Percentiles rank a stretch among this genome's conserved stretches.
Evolutionary conservation across 2,797 vertebrate genomes (phyloP).

Genomic region (Channallabes apus): DNA sequence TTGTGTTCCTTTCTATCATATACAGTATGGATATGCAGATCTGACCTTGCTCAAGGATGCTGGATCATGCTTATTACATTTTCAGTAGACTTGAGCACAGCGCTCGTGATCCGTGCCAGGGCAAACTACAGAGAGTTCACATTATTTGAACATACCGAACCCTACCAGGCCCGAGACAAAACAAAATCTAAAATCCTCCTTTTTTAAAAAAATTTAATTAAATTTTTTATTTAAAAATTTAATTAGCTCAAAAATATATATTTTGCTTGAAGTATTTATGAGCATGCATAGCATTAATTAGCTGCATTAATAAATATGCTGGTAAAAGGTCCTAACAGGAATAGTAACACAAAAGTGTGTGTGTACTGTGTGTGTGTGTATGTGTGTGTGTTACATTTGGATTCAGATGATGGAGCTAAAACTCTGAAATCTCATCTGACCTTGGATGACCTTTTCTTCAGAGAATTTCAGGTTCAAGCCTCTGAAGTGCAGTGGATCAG

Average conservation of each 20-base stretch:
- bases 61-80: too few relatives aligned
- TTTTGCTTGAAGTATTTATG: not conserved
- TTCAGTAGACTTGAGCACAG: too few relatives aligned
- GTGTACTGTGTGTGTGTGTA: constrained; percentile 7
- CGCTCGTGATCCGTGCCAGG: too few relatives aligned
- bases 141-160: too few relatives aligned
- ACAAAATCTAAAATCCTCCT: too few relatives aligned
- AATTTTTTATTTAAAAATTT: not conserved
- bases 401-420: constrained; percentile 63
- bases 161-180: too few relatives aligned
- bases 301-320: not conserved
- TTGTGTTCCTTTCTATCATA: too few relatives aligned
- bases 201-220: not conserved
- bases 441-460: constrained; percentile 72
- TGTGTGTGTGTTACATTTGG: constrained; percentile 22
- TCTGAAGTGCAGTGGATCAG: constrained; percentile 72
- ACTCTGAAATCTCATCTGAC: constrained; percentile 62
- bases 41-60: too few relatives aligned
- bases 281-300: not conserved
- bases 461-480: constrained; percentile 67
- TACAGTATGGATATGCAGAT: too few relatives aligned
- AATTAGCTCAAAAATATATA: not conserved
- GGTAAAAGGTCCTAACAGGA: not conserved
- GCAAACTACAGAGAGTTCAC: too few relatives aligned
- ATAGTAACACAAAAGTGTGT: not conserved